Percentiles rank a stretch among this genome's conserved stretches.
These are phyloP conservation scores for Otocyon megalotis DNA, from an alignment of 2,113 vertebrate species.

Conservation along the genomic window DNA sequence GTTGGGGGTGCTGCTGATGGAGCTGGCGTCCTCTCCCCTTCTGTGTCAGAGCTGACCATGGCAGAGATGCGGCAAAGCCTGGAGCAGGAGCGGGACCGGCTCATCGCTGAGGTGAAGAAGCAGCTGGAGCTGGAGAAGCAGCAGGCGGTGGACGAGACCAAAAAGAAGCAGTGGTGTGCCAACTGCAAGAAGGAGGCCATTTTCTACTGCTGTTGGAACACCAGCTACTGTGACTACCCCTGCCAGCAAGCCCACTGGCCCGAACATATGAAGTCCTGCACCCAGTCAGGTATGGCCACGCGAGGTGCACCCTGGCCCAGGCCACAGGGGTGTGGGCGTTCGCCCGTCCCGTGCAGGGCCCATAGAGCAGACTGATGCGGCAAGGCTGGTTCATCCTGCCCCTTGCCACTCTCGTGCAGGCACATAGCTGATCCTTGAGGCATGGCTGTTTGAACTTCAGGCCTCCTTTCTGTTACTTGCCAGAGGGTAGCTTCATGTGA, in stretches of 20 bases:
- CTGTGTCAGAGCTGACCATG: slow-evolving; percentile 95
- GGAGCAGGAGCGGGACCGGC: slow-evolving; percentile 95
- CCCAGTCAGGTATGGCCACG: slow-evolving; percentile 93
- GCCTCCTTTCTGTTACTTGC: background rate
- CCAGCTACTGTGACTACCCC: slow-evolving; percentile 98
- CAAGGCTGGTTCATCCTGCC: background rate
- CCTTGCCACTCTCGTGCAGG: fast-evolving
- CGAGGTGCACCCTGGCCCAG: fast-evolving
- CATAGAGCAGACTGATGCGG: background rate
- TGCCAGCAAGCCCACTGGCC: slow-evolving; percentile 99
- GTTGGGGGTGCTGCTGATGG: fast-evolving
- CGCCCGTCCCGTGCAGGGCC: fast-evolving
- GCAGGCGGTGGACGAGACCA: slow-evolving; percentile 97
- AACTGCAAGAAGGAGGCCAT: slow-evolving; percentile 99
- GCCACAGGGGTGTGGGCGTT: fast-evolving
- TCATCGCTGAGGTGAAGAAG: slow-evolving; percentile 97
- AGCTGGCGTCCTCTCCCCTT: background rate
- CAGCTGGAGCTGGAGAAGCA: slow-evolving; percentile 97
- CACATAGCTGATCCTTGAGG: fast-evolving
- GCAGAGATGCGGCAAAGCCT: slow-evolving; percentile 99
- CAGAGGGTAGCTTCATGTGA: fast-evolving
- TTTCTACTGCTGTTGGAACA: slow-evolving; percentile 99
- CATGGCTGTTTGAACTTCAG: fast-evolving
- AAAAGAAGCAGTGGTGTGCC: slow-evolving; percentile 99
- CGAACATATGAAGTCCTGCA: slow-evolving; percentile 99